These are phyloP conservation scores for Brachyhypopomus gauderio DNA, from an alignment of 2,113 vertebrate genomes.

Conservation along the genomic window DNA sequence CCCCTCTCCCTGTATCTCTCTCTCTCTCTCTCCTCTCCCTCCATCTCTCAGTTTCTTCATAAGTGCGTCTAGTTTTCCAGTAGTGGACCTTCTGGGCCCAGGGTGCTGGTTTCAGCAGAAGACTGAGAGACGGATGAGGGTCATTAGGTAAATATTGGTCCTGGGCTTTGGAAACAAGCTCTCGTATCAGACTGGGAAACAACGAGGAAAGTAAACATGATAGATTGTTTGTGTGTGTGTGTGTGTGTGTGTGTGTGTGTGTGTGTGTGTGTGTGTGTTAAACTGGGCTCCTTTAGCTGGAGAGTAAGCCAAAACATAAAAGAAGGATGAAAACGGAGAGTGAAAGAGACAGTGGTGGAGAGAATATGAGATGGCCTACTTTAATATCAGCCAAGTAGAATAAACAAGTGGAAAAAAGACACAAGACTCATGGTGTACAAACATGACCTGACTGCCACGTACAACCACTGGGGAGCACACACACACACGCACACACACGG, in stretches of 20 bases:
- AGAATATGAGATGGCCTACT: conserved; percentile 46
- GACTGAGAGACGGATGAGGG: conserved; percentile 58
- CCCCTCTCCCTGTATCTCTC: conserved; percentile 72
- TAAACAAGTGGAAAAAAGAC: conserved; percentile 32
- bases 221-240: no score
- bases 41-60: conserved; percentile 65
- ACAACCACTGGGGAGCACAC: no score
- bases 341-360: background rate
- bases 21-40: conserved; percentile 83
- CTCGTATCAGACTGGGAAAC: no score
- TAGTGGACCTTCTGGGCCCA: no score
- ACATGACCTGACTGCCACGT: conserved; percentile 14
- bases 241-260: no score
- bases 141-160: background rate
- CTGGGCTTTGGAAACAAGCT: background rate
- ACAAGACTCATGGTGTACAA: conserved; percentile 3
- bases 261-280: no score
- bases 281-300: no score
- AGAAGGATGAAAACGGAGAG: background rate
- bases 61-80: no score
- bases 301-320: no score
- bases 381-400: conserved; percentile 79
- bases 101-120: conserved; percentile 61
- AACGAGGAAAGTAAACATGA: no score
- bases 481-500: background rate